A percentile compares a stretch with the other conserved stretches of the same genome.
These are phyloP conservation scores for Moxostoma hubbsi DNA, from an alignment of 2,797 vertebrate species.

Conservation along the genomic window DNA sequence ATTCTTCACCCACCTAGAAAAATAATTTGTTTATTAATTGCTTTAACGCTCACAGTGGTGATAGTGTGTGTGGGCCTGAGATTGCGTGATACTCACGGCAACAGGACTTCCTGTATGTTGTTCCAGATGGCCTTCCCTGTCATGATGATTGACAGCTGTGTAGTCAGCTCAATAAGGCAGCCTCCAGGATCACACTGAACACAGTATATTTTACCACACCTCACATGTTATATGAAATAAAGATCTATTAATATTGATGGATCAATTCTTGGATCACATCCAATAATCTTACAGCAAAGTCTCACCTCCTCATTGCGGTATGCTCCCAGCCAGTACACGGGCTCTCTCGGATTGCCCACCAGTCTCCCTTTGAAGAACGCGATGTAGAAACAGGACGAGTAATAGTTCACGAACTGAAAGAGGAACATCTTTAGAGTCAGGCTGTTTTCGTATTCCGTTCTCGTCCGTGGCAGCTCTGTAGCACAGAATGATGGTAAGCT, in stretches of 20 bases:
- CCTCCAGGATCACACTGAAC: constrained; percentile 93
- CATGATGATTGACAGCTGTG: constrained; percentile 96
- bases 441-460: constrained; percentile 96
- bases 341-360: constrained; percentile 88
- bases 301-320: constrained; percentile 93
- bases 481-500: constrained; percentile 9
- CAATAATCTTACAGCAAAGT: too few relatives aligned
- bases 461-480: constrained; percentile 95
- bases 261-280: not conserved
- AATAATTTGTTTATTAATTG: not conserved
- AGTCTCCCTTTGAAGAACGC: constrained; percentile 99
- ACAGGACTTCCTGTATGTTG: constrained; percentile 91
- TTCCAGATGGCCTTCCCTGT: constrained; percentile 95
- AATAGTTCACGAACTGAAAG: constrained; percentile 99
- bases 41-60: too few relatives aligned
- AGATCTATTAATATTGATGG: too few relatives aligned
- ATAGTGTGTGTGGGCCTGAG: not conserved
- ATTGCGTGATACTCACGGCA: constrained; percentile 85
- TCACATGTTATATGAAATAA: too few relatives aligned
- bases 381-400: constrained; percentile 98
- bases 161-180: constrained; percentile 94
- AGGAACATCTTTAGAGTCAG: constrained; percentile 99
- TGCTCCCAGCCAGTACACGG: constrained; percentile 88
- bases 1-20: constrained; percentile 90
- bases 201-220: not conserved